Evolutionary conservation across 2,797 vertebrate genomes (phyloP).

Genomic region (Macrochelys suwanniensis): DNA sequence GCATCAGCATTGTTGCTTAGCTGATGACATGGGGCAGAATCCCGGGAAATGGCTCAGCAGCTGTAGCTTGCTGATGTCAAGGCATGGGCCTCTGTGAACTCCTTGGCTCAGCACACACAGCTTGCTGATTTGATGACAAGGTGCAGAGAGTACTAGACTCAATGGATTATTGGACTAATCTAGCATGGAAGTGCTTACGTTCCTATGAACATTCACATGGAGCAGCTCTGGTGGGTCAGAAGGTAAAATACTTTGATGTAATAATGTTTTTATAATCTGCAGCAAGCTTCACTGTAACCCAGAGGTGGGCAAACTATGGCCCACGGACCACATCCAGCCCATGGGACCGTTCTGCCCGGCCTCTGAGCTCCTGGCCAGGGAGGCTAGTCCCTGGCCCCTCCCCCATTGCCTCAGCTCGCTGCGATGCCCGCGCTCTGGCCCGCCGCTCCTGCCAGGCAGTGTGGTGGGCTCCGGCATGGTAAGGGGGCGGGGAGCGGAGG

Average conservation of each 20-base stretch:
- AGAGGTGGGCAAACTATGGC: background rate
- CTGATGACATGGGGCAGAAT: background rate
- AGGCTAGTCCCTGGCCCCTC: too few relatives aligned
- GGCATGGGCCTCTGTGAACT: slow-evolving; percentile 5
- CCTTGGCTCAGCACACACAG: background rate
- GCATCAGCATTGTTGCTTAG: background rate
- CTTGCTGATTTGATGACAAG: slow-evolving; percentile 27
- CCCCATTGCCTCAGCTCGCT: too few relatives aligned
- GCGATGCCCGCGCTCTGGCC: too few relatives aligned
- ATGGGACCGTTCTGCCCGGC: too few relatives aligned
- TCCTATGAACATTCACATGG: slow-evolving; percentile 11
- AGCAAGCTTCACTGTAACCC: slow-evolving; percentile 37
- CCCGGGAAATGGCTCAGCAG: background rate
- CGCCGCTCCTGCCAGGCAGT: too few relatives aligned
- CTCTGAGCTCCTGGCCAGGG: too few relatives aligned
- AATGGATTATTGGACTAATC: slow-evolving; percentile 48
- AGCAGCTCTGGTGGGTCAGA: slow-evolving; percentile 1
- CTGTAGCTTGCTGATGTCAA: slow-evolving; percentile 12
- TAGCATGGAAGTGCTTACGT: slow-evolving; percentile 15
- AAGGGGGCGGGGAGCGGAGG: too few relatives aligned
- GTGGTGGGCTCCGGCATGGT: too few relatives aligned
- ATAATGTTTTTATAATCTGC: slow-evolving; percentile 37
- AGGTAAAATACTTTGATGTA: slow-evolving; percentile 3
- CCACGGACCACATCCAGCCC: too few relatives aligned
- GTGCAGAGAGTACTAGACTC: slow-evolving; percentile 30